Evolutionary conservation across 2,888 invertebrate genomes (phyloP), one percentile per base, ranked within the genome.

Genomic region (Hyalella azteca): DNA sequence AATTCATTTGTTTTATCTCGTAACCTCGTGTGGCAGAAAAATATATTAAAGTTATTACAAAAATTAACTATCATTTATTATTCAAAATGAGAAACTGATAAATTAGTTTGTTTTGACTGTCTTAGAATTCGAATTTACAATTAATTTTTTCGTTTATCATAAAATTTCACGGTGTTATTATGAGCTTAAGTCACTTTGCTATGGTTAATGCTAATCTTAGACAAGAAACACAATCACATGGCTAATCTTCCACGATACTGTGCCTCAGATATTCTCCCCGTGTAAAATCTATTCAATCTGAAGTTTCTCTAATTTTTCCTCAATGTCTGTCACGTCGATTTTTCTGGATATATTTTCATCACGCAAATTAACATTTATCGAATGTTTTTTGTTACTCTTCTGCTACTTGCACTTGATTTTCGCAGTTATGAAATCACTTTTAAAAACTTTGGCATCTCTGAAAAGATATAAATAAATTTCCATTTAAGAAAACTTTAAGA

Each of bases 171-270:
- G 7, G 54, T 54, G n/a, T 54, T 4, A 11, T 54, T 54, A 29
- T 54, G 29, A 54, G 11, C 22, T 54, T 54, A 54, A 54, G 54
- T 22, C 29, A 54, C 54, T 26, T 3, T 54, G 11, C 11, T 54
- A 54, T 54, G 22, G 54, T 22, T 54, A 54, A 54, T 26, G 54
- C 29, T 54, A 54, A 54, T 26, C 26, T 54, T 54, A 54, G 54
- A 26, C 54, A 22, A 54, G 54, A 54, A 54, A 26, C 54, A 54
- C 54, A 54, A 29, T 54, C 54, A 29, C 22, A 54, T 54, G 54
- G 54, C 54, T 54, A 22, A 54, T 54, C 54, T 54, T 54, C 54
- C 54, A 22, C 54, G 29, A 26, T 29, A 22, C 11, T 19, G 54
- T 54, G 54, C 54, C 54, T 54, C 54, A 54, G 13, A 54, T 22